Conservation (phyloP, 2,888 invertebrate genomes). For the Sisyra terminalis region DNA sequence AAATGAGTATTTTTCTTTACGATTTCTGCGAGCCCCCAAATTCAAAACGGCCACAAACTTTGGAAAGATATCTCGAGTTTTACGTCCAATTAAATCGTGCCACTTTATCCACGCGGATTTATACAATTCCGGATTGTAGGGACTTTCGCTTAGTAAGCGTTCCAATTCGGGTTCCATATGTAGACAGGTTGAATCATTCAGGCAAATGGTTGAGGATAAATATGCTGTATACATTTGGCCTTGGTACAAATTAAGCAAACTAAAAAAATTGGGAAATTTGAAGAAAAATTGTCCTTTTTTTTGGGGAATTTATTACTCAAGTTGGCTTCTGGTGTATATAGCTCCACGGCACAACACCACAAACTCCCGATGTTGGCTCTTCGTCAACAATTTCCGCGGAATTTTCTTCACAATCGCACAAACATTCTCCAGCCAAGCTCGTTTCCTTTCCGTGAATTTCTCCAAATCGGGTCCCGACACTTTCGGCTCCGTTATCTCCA, state of each 20-base stretch:
- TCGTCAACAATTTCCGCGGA: conserved; percentile 13
- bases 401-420: conserved; percentile 17
- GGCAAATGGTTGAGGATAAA: conserved; percentile 35
- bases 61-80: conserved; percentile 35
- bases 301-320: conserved; percentile 31
- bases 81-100: conserved; percentile 42
- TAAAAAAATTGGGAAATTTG: conserved; percentile 15
- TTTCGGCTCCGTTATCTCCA: too few relatives aligned
- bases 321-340: conserved; percentile 33
- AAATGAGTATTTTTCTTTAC: conserved; percentile 26
- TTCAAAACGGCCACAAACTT: conserved; percentile 41
- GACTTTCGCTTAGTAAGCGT: conserved; percentile 31
- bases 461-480: too few relatives aligned
- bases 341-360: conserved; percentile 47
- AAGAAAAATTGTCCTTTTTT: background rate
- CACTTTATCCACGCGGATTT: conserved; percentile 48
- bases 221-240: conserved; percentile 40
- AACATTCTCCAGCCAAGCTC: conserved; percentile 22
- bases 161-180: conserved; percentile 46
- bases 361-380: conserved; percentile 31
- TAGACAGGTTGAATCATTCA: conserved; percentile 30
- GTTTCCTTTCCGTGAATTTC: conserved; percentile 18
- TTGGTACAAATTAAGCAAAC: conserved; percentile 29
- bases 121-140: conserved; percentile 18
- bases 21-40: conserved; percentile 41